Conservation (phyloP, 2,888 invertebrate genomes). For the Cephus pulcher region DNA sequence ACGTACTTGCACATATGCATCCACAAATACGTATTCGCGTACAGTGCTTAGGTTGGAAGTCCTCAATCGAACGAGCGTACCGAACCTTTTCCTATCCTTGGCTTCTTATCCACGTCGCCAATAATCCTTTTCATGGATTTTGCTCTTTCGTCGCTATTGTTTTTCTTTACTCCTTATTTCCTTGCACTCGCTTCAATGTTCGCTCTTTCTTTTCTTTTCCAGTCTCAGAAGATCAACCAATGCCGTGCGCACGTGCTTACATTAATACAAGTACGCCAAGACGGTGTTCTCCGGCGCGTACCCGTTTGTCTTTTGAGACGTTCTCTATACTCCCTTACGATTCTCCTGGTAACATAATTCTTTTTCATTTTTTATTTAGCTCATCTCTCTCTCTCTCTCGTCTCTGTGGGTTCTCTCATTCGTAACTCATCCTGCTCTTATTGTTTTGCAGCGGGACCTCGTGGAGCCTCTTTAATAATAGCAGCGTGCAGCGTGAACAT, state of each 20-base stretch:
- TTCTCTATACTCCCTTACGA: neutral
- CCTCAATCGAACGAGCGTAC: neutral
- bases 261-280: neutral
- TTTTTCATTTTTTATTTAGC: conserved; percentile 14
- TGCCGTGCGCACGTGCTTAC: neutral
- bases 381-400: conserved; percentile 28
- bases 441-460: neutral
- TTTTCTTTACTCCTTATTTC: neutral
- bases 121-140: neutral
- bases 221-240: neutral
- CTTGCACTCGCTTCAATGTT: neutral
- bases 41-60: neutral
- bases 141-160: neutral
- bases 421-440: neutral
- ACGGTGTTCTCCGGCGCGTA: neutral
- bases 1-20: neutral
- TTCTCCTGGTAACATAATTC: conserved; percentile 3
- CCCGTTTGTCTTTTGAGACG: neutral
- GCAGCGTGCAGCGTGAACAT: conserved; percentile 56
- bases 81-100: neutral
- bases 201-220: neutral
- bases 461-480: conserved; percentile 44
- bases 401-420: conserved; percentile 24
- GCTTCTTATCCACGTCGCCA: neutral
- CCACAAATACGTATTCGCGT: neutral